Conservation (phyloP, 2,888 invertebrate species). For the Zootermopsis nevadensis region DNA sequence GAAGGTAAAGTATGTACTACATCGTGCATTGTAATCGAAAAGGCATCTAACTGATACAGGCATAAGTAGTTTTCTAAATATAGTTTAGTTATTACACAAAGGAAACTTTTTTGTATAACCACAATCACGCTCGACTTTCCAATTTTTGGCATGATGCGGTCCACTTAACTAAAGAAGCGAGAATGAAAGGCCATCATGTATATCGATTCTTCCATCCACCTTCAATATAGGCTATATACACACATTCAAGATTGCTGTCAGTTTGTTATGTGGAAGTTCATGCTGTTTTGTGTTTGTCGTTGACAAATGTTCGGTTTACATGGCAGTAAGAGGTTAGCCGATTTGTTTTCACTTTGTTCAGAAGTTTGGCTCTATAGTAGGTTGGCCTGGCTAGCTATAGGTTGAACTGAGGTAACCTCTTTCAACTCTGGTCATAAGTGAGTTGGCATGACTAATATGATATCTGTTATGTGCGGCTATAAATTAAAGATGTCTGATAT, state of each 20-base stretch:
- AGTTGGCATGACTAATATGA: neutral
- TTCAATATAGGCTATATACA: too few relatives aligned
- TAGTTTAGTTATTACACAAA: too few relatives aligned
- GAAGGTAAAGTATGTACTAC: neutral
- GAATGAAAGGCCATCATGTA: too few relatives aligned
- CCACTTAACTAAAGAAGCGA: too few relatives aligned
- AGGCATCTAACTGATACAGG: too few relatives aligned
- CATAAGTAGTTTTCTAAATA: too few relatives aligned
- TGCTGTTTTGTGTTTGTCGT: neutral
- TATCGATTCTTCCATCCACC: too few relatives aligned
- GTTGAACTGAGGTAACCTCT: neutral
- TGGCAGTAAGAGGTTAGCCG: neutral
- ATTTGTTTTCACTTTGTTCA: neutral
- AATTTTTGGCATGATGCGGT: too few relatives aligned
- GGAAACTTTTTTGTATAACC: too few relatives aligned
- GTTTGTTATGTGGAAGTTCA: neutral
- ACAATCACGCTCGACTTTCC: neutral
- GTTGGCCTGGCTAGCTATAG: neutral
- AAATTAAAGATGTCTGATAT: neutral
- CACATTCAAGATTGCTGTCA: neutral
- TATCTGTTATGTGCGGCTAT: neutral
- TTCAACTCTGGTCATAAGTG: neutral
- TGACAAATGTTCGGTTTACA: neutral
- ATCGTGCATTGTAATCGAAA: too few relatives aligned
- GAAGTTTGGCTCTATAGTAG: neutral